A percentile compares a stretch with the other conserved stretches of the same genome.
phyloP scores from a whole-genome alignment of 2,888 invertebrate species.

The Cyrtodaria siliqua region DNA sequence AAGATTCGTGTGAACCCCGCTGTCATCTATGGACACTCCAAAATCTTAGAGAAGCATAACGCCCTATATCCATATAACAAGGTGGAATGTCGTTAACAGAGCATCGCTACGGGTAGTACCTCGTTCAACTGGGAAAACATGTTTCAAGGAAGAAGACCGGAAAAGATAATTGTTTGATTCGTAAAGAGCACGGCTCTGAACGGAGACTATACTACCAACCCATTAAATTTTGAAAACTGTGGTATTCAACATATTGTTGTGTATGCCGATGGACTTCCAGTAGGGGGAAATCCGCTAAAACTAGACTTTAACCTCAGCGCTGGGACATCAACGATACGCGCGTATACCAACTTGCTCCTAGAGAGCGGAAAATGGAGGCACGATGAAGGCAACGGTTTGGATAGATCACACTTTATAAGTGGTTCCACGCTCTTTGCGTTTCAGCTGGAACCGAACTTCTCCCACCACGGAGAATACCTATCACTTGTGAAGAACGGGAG shows the following conservation, averaged over 20 bases:
- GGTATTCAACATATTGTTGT: slow-evolving; percentile 27
- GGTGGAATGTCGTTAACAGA: slow-evolving; percentile 28
- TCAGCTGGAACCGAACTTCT: slow-evolving; percentile 16
- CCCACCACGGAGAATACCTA: slow-evolving; percentile 20
- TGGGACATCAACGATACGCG: slow-evolving; percentile 19
- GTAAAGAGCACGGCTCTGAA: slow-evolving; percentile 24
- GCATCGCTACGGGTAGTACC: slow-evolving; percentile 29
- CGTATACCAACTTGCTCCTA: slow-evolving; percentile 27
- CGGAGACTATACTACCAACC: slow-evolving; percentile 36
- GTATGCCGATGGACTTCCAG: slow-evolving; percentile 39
- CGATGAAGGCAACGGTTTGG: slow-evolving; percentile 23
- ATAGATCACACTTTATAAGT: slow-evolving; percentile 1
- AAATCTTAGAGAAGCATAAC: slow-evolving; percentile 30
- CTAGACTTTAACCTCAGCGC: slow-evolving; percentile 9
- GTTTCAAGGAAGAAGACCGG: slow-evolving; percentile 35
- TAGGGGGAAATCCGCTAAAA: slow-evolving; percentile 30
- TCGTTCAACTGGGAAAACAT: slow-evolving; percentile 47
- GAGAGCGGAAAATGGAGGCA: slow-evolving; percentile 25
- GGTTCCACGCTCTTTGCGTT: slow-evolving; percentile 20
- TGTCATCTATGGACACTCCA: slow-evolving; percentile 25
- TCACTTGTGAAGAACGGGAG: slow-evolving; percentile 12
- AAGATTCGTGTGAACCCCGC: slow-evolving; percentile 21
- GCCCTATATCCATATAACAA: slow-evolving; percentile 35
- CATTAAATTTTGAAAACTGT: slow-evolving; percentile 46
- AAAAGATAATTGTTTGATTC: slow-evolving; percentile 20